Evolutionary conservation across 2,888 invertebrate species (phyloP).

Genomic region (Zaprionus obscuricornis): DNA sequence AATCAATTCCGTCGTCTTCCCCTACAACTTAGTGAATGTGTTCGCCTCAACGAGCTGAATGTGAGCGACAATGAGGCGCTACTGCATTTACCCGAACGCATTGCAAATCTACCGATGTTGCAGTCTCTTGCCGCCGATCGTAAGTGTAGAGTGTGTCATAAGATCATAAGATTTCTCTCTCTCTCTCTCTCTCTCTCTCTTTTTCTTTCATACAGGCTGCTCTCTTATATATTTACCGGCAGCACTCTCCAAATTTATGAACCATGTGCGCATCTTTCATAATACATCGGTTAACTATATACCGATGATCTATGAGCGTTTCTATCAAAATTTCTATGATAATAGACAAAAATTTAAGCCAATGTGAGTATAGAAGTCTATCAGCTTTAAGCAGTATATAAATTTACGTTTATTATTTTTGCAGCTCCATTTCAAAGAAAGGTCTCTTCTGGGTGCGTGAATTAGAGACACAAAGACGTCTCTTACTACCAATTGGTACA

Average conservation of each 20-base stretch:
- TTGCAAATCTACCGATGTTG: constrained; percentile 79
- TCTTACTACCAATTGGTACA: constrained; percentile 81
- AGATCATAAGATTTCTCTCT: not conserved
- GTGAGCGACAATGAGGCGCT: constrained; percentile 81
- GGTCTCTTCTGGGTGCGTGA: constrained; percentile 80
- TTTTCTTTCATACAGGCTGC: constrained; percentile 76
- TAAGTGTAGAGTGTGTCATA: constrained; percentile 56
- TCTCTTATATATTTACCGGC: constrained; percentile 81
- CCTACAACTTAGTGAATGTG: constrained; percentile 80
- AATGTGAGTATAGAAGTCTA: constrained; percentile 65
- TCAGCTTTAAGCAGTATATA: not conserved
- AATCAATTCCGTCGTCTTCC: constrained; percentile 80
- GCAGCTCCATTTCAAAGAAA: constrained; percentile 49
- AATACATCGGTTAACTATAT: constrained; percentile 82
- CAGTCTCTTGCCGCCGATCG: constrained; percentile 82
- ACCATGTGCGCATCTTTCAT: constrained; percentile 82
- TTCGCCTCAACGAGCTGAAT: constrained; percentile 79
- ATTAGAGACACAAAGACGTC: constrained; percentile 73
- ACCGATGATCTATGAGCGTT: constrained; percentile 82
- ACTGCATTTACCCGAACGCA: constrained; percentile 81
- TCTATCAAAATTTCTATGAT: constrained; percentile 82
- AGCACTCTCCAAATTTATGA: constrained; percentile 80
- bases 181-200: constrained; percentile 2
- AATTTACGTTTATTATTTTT: not conserved
- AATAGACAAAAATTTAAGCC: constrained; percentile 71